These are phyloP conservation scores for Fukomys damarensis DNA, from an alignment of 2,113 vertebrate genomes.

Conservation along the genomic window DNA sequence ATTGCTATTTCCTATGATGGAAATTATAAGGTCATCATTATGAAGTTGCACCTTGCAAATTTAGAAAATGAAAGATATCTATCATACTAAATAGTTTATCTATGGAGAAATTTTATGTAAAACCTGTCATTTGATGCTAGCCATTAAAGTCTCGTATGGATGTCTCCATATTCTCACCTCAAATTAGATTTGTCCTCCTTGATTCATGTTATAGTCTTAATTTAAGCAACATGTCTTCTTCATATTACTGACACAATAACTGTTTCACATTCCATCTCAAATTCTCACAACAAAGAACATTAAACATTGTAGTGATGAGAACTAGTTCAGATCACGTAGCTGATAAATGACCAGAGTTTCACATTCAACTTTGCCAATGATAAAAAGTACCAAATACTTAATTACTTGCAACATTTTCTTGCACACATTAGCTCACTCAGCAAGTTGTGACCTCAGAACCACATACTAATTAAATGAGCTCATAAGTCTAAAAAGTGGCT, in stretches of 20 bases:
- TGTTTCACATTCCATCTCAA: neutral
- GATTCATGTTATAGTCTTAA: neutral
- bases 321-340: neutral
- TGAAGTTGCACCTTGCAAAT: neutral
- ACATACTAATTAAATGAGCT: neutral
- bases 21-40: neutral
- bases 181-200: neutral
- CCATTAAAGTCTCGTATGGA: neutral
- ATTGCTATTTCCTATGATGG: neutral
- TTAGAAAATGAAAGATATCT: conserved; percentile 1
- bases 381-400: neutral
- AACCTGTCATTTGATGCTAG: neutral
- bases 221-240: conserved; percentile 17
- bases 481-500: neutral
- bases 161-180: neutral
- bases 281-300: neutral
- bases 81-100: neutral
- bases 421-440: neutral
- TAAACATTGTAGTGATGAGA: neutral
- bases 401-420: neutral
- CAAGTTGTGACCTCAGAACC: neutral
- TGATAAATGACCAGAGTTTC: neutral
- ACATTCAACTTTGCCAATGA: neutral
- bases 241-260: neutral
- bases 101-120: neutral